Evolutionary conservation across 2,888 invertebrate species (phyloP).

Genomic region (Callyntrura sp.): DNA sequence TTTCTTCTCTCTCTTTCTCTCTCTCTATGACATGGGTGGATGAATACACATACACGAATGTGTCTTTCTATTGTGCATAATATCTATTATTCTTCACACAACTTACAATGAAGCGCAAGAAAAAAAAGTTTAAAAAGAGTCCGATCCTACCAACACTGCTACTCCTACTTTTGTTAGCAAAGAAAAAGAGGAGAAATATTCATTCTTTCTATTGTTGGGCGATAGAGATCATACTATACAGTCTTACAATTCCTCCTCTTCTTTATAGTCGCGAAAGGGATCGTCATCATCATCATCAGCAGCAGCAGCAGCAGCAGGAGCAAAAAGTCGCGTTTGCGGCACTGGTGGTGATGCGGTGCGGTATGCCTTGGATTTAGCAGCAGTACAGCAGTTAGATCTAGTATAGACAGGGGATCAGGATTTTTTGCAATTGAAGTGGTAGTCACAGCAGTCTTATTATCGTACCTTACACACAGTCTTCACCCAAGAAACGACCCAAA

Average conservation of each 20-base stretch:
- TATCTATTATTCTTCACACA: slow-evolving; percentile 25
- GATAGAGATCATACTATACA: not conserved
- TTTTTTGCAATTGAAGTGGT: slow-evolving; percentile 30
- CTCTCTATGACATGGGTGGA: slow-evolving; percentile 40
- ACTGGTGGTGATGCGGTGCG: not conserved
- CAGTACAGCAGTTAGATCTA: not conserved
- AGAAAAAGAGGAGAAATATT: slow-evolving; percentile 23
- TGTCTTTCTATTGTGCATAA: not conserved
- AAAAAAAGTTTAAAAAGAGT: not conserved
- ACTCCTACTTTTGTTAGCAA: not conserved
- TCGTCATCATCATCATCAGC: slow-evolving; percentile 5
- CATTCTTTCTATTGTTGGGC: slow-evolving; percentile 34
- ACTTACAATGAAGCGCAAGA: not conserved
- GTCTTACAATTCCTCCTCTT: not conserved
- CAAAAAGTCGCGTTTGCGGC: slow-evolving; percentile 26
- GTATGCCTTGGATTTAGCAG: slow-evolving; percentile 8
- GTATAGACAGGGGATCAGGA: not conserved
- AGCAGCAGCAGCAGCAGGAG: not conserved
- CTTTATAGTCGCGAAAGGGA: slow-evolving; percentile 1
- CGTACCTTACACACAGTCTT: not conserved
- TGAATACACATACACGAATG: slow-evolving; percentile 18
- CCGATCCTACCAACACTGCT: not conserved
- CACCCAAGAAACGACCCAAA: slow-evolving; percentile 46
- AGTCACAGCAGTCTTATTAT: not conserved
- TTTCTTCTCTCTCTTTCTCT: too few relatives aligned